phyloP scores from a whole-genome alignment of 2,797 vertebrate species.

The Sebastes minor region DNA sequence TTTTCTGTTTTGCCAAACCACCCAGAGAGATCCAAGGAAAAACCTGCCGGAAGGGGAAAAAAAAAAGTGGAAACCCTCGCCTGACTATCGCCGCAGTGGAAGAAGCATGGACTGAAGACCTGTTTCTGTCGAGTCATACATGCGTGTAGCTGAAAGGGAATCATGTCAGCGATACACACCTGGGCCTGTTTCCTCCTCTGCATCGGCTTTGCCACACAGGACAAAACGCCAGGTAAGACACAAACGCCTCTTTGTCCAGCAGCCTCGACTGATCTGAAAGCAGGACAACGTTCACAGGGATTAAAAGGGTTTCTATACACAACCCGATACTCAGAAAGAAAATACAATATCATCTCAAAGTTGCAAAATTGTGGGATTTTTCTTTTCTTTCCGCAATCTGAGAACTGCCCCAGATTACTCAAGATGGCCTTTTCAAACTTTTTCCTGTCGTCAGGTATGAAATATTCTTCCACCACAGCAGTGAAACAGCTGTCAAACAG shows the following conservation, averaged over 20 bases:
- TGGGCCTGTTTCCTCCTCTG: conserved; percentile 70
- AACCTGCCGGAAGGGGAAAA: background rate
- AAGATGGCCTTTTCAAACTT: background rate
- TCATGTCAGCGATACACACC: conserved; percentile 62
- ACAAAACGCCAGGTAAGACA: conserved; percentile 77
- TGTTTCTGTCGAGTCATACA: background rate
- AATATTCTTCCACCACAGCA: background rate
- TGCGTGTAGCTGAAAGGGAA: conserved; percentile 17
- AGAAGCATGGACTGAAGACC: conserved; percentile 32
- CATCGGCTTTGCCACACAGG: conserved; percentile 45
- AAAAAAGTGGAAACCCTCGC: background rate
- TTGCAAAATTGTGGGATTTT: background rate
- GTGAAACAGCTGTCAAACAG: background rate
- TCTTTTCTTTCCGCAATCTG: background rate
- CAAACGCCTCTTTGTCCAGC: conserved; percentile 60
- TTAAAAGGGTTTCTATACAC: conserved; percentile 9
- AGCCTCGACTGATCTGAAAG: conserved; percentile 13
- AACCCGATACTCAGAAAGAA: conserved; percentile 2
- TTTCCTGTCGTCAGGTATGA: conserved; percentile 11
- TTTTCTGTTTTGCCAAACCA: conserved; percentile 27
- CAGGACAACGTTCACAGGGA: background rate
- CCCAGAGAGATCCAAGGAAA: conserved; percentile 43
- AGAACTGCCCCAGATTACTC: conserved; percentile 2
- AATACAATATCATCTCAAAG: background rate
- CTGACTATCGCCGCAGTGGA: background rate